phyloP scores from a whole-genome alignment of 2,888 invertebrate species.

The Phragmatobia fuliginosa region DNA sequence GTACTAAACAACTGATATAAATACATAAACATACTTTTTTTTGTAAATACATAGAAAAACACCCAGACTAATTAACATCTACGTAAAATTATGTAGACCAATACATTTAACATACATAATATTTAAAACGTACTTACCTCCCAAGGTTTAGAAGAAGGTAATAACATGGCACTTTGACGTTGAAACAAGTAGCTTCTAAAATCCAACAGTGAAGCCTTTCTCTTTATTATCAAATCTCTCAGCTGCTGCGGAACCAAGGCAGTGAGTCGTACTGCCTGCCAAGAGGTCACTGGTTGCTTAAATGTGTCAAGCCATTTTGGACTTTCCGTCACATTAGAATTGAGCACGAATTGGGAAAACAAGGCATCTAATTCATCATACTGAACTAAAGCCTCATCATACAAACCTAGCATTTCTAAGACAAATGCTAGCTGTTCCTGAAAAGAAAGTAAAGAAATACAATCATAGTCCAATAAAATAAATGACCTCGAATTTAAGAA shows the following conservation, averaged over 20 bases:
- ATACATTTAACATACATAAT: not conserved
- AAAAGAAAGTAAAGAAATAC: slow-evolving; percentile 49
- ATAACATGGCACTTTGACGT: slow-evolving; percentile 95
- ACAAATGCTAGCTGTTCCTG: slow-evolving; percentile 98
- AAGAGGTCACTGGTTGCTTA: slow-evolving; percentile 91
- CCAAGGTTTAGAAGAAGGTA: slow-evolving; percentile 91
- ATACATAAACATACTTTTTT: no score
- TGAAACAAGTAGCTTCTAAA: slow-evolving; percentile 97
- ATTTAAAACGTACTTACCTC: slow-evolving; percentile 86
- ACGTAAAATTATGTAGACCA: not conserved
- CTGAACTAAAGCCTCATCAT: slow-evolving; percentile 97
- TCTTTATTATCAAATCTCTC: slow-evolving; percentile 80
- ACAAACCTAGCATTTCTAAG: slow-evolving; percentile 96
- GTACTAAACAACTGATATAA: no score
- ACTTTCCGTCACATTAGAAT: slow-evolving; percentile 95
- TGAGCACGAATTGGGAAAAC: slow-evolving; percentile 98
- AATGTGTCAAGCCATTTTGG: slow-evolving; percentile 95
- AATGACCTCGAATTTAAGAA: not conserved
- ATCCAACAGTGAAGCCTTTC: slow-evolving; percentile 92
- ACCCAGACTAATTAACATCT: no score
- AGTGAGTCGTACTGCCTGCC: slow-evolving; percentile 93
- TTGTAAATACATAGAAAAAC: no score
- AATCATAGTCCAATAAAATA: no score
- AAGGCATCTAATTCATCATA: slow-evolving; percentile 99
- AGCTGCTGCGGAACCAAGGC: slow-evolving; percentile 87